Conservation (phyloP, 92 coral and sea anemone species). For the Umimayanthus kanabou region DNA sequence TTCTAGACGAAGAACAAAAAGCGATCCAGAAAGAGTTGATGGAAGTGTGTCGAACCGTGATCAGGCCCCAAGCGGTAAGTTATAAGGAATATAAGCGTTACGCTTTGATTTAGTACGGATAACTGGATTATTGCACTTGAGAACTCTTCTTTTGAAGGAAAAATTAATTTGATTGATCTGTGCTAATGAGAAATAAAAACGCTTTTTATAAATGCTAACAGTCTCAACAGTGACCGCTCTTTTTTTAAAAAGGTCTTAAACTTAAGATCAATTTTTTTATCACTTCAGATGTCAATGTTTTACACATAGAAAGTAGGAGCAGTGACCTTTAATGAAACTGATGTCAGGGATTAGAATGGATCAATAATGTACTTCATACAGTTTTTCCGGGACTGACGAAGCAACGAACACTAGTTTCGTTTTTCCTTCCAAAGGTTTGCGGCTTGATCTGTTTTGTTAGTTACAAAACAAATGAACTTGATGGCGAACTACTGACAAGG, state of each 20-base stretch:
- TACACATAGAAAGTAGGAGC: not conserved
- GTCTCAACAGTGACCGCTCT: not conserved
- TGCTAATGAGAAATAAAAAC: not conserved
- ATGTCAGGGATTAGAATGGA: not conserved
- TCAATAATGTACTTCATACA: not conserved
- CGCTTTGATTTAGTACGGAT: not conserved
- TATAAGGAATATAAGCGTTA: not conserved
- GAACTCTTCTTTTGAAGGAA: not conserved
- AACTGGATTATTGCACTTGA: too few species aligned
- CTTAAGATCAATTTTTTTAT: not conserved
- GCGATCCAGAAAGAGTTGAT: slow-evolving; percentile 16
- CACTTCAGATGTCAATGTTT: not conserved
- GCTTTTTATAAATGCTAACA: not conserved
- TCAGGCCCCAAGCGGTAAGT: slow-evolving; percentile 38
- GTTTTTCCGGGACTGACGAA: not conserved
- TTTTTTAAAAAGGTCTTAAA: not conserved
- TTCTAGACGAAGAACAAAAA: slow-evolving; percentile 37
- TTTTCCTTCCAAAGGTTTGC: not conserved
- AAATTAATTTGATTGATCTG: not conserved
- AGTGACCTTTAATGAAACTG: not conserved
- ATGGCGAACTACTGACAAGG: too few species aligned
- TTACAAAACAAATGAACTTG: too few species aligned
- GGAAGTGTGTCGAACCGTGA: slow-evolving; percentile 34
- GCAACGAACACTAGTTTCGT: not conserved
- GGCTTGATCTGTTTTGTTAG: not conserved